A percentile compares a stretch with the other conserved stretches of the same genome.
phyloP scores from a whole-genome alignment of 2,797 vertebrate genomes.

The Girardinus metallicus region DNA sequence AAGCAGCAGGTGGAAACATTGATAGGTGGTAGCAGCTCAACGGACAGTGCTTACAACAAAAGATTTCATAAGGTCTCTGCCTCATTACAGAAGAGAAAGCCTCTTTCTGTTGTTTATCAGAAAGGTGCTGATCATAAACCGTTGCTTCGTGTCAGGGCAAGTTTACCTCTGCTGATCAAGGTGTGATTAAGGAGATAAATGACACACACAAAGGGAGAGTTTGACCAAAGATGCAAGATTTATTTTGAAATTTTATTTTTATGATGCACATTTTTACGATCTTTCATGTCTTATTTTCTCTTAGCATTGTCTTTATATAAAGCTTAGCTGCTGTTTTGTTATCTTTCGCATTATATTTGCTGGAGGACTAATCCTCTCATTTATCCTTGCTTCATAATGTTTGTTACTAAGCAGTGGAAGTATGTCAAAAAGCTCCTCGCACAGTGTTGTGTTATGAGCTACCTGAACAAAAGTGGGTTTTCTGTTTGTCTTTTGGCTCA shows the following conservation, averaged over 20 bases:
- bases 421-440: constrained; percentile 13
- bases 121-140: constrained; percentile 33
- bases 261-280: background rate
- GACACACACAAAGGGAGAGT: background rate
- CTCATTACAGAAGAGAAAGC: constrained; percentile 15
- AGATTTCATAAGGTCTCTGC: constrained; percentile 43
- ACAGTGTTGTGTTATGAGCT: constrained; percentile 9
- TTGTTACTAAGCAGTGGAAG: constrained; percentile 7
- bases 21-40: constrained; percentile 4
- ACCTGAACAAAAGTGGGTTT: constrained; percentile 3
- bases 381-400: background rate
- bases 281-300: background rate
- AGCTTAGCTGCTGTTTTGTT: background rate
- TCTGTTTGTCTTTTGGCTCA: constrained; percentile 40
- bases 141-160: constrained; percentile 23
- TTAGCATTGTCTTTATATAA: background rate
- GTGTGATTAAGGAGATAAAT: constrained; percentile 8
- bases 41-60: constrained; percentile 31
- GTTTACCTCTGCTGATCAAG: background rate
- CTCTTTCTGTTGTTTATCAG: constrained; percentile 29
- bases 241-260: background rate
- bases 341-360: background rate
- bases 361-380: background rate
- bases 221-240: background rate
- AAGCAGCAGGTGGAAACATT: constrained; percentile 25